phyloP scores from a whole-genome alignment of 53 echinoderm and acorn worm species.

The Stichopus horrens region DNA sequence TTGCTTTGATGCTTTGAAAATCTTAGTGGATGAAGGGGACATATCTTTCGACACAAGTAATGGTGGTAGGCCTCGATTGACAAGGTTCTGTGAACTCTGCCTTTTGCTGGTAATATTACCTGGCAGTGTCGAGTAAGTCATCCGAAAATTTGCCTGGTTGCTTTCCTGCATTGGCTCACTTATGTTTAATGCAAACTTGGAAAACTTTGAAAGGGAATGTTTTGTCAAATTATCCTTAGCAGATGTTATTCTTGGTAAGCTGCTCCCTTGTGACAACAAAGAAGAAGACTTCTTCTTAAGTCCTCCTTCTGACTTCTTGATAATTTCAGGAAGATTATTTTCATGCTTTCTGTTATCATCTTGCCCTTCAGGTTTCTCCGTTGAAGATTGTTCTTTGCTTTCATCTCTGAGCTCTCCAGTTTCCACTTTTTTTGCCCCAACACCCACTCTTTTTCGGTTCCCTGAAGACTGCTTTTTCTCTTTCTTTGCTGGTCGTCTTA shows the following conservation, averaged over 20 bases:
- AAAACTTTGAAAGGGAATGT: constrained; percentile 61
- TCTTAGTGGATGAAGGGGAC: not conserved
- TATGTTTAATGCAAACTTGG: constrained; percentile 33
- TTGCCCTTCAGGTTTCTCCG: not conserved
- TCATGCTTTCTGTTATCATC: not conserved
- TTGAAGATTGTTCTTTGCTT: not conserved
- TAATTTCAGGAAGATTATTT: constrained; percentile 13
- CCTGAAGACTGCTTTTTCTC: not conserved
- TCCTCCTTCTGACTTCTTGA: not conserved
- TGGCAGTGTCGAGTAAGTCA: constrained; percentile 87
- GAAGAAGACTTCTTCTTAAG: not conserved
- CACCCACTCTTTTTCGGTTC: constrained; percentile 10
- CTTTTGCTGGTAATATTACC: constrained; percentile 25
- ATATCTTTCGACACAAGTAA: not conserved
- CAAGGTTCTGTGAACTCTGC: not conserved
- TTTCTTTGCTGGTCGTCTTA: constrained; percentile 6
- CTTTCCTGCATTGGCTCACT: constrained; percentile 41
- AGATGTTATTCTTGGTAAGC: constrained; percentile 18
- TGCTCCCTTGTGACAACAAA: not conserved
- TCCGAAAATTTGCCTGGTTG: constrained; percentile 56
- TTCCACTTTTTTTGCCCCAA: not conserved
- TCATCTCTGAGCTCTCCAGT: not conserved
- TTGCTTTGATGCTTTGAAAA: not conserved
- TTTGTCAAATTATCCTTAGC: constrained; percentile 22
- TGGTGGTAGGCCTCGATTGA: not conserved